Base-by-base conservation (phyloP, 2,888 invertebrate species). In the Epistrophe grossulariae region DNA sequence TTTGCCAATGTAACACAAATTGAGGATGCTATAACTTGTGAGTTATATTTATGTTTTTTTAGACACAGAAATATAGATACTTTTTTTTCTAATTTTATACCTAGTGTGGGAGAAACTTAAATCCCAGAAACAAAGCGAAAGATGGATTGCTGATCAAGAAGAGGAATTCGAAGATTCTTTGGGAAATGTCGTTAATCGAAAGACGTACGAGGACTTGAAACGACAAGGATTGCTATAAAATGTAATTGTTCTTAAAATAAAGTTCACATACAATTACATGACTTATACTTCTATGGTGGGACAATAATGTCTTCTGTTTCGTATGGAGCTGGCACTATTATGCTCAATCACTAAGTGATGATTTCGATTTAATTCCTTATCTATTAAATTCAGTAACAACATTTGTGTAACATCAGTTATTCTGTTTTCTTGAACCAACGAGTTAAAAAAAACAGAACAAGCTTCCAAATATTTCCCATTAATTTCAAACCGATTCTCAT, bases 1-100 rank as follows among this genome's bases (percentile, higher is more conserved):
- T 99, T 99, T 94, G 99, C 99, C 0, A 99, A 99, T 93, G 99
- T 99, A 48, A 99, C 99, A 0, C 98, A 98, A 92, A 99, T 99
- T 90, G 99, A 99, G 93, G 99, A 99, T 93, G 99, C 99, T 0
- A 94, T 99, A 66, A 98, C 98, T 50, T 93, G 97, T 97, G 94
- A 95, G 96, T 76, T 55, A 50, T 19, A 5, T 8, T 38, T 38
- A 17, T 19, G 1, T 15, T 13, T n/a, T 15, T 8, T 55, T 10
- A 24, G 8, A 55, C 15, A 19, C 3, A 28, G 2, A 28, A 1
- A 24, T 11, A 13, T 24, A 2, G 11, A 35, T 24, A n/a, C 59
- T 8, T 24, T 35, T 17, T 45, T 48, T n/a, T 31, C 62, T 8
- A 79, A 38, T 50, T 80, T 94, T 94, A 88, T 92, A n/a, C n/a